Conservation (phyloP, 2,113 vertebrate genomes). For the Sigmodon hispidus region DNA sequence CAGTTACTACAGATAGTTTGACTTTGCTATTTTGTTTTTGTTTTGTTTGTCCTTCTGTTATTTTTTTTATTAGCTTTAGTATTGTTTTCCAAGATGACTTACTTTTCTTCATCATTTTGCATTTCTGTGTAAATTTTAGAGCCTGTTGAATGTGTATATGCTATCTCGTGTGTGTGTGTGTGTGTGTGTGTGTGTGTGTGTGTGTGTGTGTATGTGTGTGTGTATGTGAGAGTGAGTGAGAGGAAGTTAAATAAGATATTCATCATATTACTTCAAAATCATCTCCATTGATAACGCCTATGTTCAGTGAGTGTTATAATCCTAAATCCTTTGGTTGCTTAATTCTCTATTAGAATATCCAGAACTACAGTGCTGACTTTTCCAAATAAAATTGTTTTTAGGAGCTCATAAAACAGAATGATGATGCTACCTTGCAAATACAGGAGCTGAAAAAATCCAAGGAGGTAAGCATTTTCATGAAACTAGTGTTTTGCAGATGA, state of each 20-base stretch:
- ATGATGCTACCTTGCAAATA: constrained; percentile 59
- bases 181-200: no score
- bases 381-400: constrained; percentile 68
- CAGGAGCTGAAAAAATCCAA: constrained; percentile 62
- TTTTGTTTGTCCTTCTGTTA: not conserved
- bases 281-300: constrained; percentile 6
- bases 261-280: constrained; percentile 37
- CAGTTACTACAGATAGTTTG: constrained; percentile 5
- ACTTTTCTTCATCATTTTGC: not conserved
- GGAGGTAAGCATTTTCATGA: constrained; percentile 56
- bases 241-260: constrained; percentile 31
- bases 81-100: constrained; percentile 45
- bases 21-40: not conserved
- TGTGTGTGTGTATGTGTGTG: no score
- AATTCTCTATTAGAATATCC: constrained; percentile 40
- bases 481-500: not conserved
- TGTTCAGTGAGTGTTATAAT: constrained; percentile 36
- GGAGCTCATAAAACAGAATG: constrained; percentile 77
- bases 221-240: no score
- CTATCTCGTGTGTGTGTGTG: no score
- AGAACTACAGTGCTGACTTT: constrained; percentile 25
- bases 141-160: not conserved
- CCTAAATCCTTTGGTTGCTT: not conserved
- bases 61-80: not conserved
- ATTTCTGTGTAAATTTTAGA: constrained; percentile 53